phyloP scores from a whole-genome alignment of 2,113 vertebrate genomes.

The Corythoichthys haematopterus region DNA sequence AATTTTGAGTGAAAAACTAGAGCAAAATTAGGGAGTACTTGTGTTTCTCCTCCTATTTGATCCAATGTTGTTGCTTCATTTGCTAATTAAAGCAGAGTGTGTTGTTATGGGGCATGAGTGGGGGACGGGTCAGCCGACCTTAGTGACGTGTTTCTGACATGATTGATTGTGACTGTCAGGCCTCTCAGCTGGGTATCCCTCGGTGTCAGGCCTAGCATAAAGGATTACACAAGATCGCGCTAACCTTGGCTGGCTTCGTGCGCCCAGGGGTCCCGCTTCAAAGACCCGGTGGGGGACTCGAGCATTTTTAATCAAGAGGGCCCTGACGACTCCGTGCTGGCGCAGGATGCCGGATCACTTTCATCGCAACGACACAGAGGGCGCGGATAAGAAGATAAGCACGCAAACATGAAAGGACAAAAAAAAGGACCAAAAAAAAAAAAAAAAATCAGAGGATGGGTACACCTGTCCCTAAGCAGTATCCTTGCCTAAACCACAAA shows the following conservation, averaged over 20 bases:
- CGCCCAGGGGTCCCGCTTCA: slow-evolving; percentile 63
- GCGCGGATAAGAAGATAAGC: slow-evolving; percentile 12
- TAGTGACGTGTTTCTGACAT: slow-evolving; percentile 46
- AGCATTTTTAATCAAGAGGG: slow-evolving; percentile 75
- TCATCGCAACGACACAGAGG: slow-evolving; percentile 42
- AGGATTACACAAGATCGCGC: slow-evolving; percentile 66
- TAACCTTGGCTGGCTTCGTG: slow-evolving; percentile 73
- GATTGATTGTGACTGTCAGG: slow-evolving; percentile 71
- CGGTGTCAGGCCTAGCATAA: slow-evolving; percentile 41
- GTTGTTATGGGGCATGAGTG: slow-evolving; percentile 32
- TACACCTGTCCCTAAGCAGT: slow-evolving; percentile 11
- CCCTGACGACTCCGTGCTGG: slow-evolving; percentile 51
- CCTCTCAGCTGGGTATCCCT: slow-evolving; percentile 62
- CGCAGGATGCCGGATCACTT: slow-evolving; percentile 58
- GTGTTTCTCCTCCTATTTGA: slow-evolving; percentile 3
- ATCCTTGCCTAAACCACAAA: neutral
- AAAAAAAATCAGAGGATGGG: neutral
- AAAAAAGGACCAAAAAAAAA: slow-evolving; percentile 11
- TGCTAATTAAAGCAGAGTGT: slow-evolving; percentile 63
- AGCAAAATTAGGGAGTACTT: neutral
- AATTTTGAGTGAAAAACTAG: neutral
- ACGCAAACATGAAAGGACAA: neutral
- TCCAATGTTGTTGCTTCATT: neutral
- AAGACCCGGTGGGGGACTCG: slow-evolving; percentile 69
- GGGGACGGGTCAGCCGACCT: slow-evolving; percentile 35